Percentiles rank a stretch among this genome's conserved stretches.
Evolutionary conservation across 1,140 invertebrate species (phyloP).

Genomic region (Platyscapa corneri): DNA sequence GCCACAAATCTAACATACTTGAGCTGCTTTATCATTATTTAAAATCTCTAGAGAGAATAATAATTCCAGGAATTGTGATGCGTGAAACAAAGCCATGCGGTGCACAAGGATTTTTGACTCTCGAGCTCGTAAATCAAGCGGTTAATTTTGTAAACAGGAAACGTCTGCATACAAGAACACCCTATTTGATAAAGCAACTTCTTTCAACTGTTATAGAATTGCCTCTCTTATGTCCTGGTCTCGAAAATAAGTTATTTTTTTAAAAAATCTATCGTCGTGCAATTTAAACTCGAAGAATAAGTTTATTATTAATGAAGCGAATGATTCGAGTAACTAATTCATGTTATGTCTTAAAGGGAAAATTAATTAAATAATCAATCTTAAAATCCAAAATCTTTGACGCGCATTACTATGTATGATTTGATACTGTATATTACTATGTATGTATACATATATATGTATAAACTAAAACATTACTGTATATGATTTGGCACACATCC

Average conservation of each 20-base stretch:
- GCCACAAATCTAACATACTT: neutral
- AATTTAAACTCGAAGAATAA: neutral
- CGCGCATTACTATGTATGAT: too few relatives aligned
- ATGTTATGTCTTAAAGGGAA: too few relatives aligned
- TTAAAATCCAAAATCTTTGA: too few relatives aligned
- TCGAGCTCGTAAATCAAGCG: constrained; percentile 39
- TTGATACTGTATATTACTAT: too few relatives aligned
- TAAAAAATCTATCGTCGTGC: neutral
- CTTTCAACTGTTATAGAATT: neutral
- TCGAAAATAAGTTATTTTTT: constrained; percentile 5
- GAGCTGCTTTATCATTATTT: constrained; percentile 16
- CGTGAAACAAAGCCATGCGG: constrained; percentile 41
- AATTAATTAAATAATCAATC: too few relatives aligned
- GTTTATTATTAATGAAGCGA: too few relatives aligned
- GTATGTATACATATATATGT: too few relatives aligned
- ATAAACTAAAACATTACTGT: too few relatives aligned
- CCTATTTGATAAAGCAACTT: constrained; percentile 23
- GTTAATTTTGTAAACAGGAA: constrained; percentile 53
- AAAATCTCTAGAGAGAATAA: constrained; percentile 20
- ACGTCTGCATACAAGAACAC: constrained; percentile 34
- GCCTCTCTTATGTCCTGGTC: neutral
- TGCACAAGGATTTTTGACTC: constrained; percentile 36
- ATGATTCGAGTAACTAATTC: too few relatives aligned
- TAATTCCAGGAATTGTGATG: constrained; percentile 44
- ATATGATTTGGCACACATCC: too few relatives aligned